Percentiles rank a stretch among this genome's conserved stretches.
Conservation (phyloP, 2,888 invertebrate genomes). For the Cyclophora albipunctata region DNA sequence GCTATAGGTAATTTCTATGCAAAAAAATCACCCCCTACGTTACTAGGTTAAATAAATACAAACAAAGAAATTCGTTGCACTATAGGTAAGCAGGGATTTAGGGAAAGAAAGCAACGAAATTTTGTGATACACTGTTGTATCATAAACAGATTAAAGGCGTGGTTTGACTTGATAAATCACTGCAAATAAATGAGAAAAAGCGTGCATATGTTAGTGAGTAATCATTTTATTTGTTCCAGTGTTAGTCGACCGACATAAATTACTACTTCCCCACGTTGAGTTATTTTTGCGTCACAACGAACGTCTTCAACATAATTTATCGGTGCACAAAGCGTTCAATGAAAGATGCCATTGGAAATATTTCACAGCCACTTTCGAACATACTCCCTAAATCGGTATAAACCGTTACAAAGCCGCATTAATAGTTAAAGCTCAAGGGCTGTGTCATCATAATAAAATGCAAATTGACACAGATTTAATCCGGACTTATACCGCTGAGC, state of each 20-base stretch:
- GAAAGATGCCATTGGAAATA: slow-evolving; percentile 27
- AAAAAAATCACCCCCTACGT: too few species aligned
- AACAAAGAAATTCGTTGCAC: too few species aligned
- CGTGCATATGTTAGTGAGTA: slow-evolving; percentile 25
- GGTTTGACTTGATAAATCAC: not conserved
- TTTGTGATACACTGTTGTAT: too few species aligned
- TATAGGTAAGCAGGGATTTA: too few species aligned
- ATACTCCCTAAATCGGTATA: slow-evolving; percentile 31
- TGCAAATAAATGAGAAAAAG: slow-evolving; percentile 23
- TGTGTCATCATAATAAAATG: slow-evolving; percentile 66
- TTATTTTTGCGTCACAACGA: slow-evolving; percentile 31
- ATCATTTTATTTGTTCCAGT: slow-evolving; percentile 30
- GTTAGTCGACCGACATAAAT: slow-evolving; percentile 51
- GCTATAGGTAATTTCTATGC: too few species aligned
- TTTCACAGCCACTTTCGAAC: slow-evolving; percentile 20
- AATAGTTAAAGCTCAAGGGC: slow-evolving; percentile 56
- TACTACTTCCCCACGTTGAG: slow-evolving; percentile 38
- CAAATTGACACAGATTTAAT: slow-evolving; percentile 70
- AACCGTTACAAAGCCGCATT: slow-evolving; percentile 51
- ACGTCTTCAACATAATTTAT: slow-evolving; percentile 47
- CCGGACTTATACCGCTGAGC: slow-evolving; percentile 58
- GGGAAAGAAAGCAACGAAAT: too few species aligned
- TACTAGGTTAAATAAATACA: too few species aligned
- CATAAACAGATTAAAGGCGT: too few species aligned
- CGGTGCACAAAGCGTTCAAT: slow-evolving; percentile 33